These are phyloP conservation scores for Sphaerophoria taeniata DNA, from an alignment of 2,888 invertebrate genomes.

Conservation along the genomic window DNA sequence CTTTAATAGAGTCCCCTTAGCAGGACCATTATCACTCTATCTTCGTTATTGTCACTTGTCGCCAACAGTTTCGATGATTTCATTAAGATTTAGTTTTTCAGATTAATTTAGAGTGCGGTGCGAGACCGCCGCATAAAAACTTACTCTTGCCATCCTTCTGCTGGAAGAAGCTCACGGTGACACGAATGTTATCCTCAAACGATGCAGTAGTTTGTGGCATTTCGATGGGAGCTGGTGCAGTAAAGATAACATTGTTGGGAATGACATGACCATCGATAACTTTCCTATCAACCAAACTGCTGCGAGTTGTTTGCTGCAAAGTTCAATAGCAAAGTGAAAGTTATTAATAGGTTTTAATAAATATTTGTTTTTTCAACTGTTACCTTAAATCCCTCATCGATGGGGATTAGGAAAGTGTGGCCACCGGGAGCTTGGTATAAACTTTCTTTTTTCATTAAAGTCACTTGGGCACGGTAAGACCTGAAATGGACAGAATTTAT, in stretches of 20 bases:
- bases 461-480: conserved; percentile 90
- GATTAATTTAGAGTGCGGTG: conserved; percentile 1
- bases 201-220: conserved; percentile 91
- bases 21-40: not conserved
- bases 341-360: not conserved
- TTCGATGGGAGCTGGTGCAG: conserved; percentile 90
- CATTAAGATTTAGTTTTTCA: not conserved
- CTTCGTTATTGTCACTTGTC: not conserved
- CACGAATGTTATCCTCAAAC: conserved; percentile 92
- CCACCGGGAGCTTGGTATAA: conserved; percentile 91
- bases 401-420: conserved; percentile 95
- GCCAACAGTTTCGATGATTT: conserved; percentile 4
- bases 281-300: conserved; percentile 90
- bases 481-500: conserved; percentile 81
- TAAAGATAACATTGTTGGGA: conserved; percentile 93
- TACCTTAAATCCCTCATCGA: conserved; percentile 95
- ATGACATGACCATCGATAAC: conserved; percentile 96
- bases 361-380: conserved; percentile 70
- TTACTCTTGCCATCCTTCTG: conserved; percentile 89
- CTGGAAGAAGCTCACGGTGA: conserved; percentile 90
- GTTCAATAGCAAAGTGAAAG: conserved; percentile 9
- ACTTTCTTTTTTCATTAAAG: conserved; percentile 88
- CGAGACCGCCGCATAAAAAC: conserved; percentile 76
- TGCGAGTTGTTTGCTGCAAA: conserved; percentile 86
- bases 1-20: not conserved